Evolutionary conservation across 2,888 invertebrate genomes (phyloP), one percentile per base, ranked within the genome.

Genomic region (Amorpha juglandis): DNA sequence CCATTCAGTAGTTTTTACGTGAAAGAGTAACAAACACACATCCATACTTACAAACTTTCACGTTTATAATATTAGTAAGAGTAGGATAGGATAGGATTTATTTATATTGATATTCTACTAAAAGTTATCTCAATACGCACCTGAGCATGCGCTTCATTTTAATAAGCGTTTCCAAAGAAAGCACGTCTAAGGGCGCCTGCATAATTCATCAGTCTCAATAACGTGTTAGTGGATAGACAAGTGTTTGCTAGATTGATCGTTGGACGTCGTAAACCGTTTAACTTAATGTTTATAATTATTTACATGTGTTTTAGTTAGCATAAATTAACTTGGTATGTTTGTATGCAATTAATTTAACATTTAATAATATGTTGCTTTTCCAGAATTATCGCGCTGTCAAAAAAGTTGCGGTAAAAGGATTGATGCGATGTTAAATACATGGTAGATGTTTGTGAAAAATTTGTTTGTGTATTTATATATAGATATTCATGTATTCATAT

Each of bases 131-230:
- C 7, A 53, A 64, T 64, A 45, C 64, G 27, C 42, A 45, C 45
- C 64, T 33, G 52, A 35, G 16, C 45, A 16, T n/a, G 52, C 52
- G 53, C 52, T 66, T 71, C 67, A 72, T 74, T 79, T 79, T 78
- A 78, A 79, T 78, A 78, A 76, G 76, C 74, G 74, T 78, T 80
- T 83, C 81, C 78, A 82, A 88, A 85, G 85, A 86, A 87, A 88
- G 83, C 84, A 82, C 84, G 83, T 80, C 80, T 79, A 81, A 79
- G 77, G 71, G 79, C 79, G 83, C 79, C 77, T 74, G 78, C 79
- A 81, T 81, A 78, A 81, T 80, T 78, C 77, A 72, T 77, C 70
- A 67, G 73, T 79, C 79, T 77, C 78, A 74, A 74, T 76, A 71
- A 75, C 64, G 65, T 53, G 63, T 19, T 69, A 62, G 64, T 65